phyloP scores from a whole-genome alignment of 1,140 invertebrate genomes.

The Eupeodes corollae region DNA sequence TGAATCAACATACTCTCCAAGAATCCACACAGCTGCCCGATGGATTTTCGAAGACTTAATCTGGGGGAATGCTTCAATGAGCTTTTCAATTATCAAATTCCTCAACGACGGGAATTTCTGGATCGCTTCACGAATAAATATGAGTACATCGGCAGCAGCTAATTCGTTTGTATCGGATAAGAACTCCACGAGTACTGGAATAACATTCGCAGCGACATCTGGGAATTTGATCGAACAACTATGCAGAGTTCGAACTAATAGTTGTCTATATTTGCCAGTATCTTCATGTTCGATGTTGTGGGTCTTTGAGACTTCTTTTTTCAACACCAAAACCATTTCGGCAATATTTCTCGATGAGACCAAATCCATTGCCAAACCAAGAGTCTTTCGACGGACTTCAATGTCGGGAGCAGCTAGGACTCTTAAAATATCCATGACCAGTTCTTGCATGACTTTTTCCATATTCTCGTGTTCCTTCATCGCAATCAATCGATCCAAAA shows the following conservation, averaged over 20 bases:
- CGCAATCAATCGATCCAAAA: slow-evolving; percentile 85
- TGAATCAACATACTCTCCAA: slow-evolving; percentile 86
- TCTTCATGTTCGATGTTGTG: slow-evolving; percentile 89
- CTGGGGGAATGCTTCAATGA: slow-evolving; percentile 69
- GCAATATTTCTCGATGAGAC: slow-evolving; percentile 88
- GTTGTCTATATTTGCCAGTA: slow-evolving; percentile 88
- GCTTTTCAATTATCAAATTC: slow-evolving; percentile 66
- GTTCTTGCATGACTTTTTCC: slow-evolving; percentile 88
- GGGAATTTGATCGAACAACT: slow-evolving; percentile 94
- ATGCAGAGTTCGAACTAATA: slow-evolving; percentile 90
- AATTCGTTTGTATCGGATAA: slow-evolving; percentile 89
- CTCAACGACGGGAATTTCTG: slow-evolving; percentile 79
- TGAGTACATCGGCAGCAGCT: slow-evolving; percentile 85
- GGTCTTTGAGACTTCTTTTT: slow-evolving; percentile 90
- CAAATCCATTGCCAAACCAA: slow-evolving; percentile 80
- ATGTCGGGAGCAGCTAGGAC: slow-evolving; percentile 89
- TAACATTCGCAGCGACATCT: slow-evolving; percentile 86
- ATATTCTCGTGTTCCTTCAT: slow-evolving; percentile 78
- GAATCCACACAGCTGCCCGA: slow-evolving; percentile 91
- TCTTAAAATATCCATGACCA: slow-evolving; percentile 96
- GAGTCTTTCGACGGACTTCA: slow-evolving; percentile 85
- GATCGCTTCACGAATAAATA: slow-evolving; percentile 91
- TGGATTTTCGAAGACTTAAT: slow-evolving; percentile 82
- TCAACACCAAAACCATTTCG: slow-evolving; percentile 89
- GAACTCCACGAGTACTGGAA: slow-evolving; percentile 92